Evolutionary conservation across 2,797 vertebrate species (phyloP).

Genomic region (Pyrrhura leucotis): DNA sequence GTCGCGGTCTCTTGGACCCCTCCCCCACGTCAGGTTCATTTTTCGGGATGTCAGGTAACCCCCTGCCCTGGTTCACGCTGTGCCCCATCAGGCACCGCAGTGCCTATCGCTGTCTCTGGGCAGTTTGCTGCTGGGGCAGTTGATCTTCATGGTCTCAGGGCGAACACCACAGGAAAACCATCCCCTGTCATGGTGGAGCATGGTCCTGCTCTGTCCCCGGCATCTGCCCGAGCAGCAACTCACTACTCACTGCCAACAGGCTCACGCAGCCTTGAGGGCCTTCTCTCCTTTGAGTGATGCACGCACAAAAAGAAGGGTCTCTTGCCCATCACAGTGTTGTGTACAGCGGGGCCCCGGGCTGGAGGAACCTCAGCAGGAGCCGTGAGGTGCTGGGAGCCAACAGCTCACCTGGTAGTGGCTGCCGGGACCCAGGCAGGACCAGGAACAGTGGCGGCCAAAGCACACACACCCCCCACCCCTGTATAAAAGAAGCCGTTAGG

Average conservation of each 20-base stretch:
- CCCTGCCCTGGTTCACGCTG: neutral
- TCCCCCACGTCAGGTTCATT: neutral
- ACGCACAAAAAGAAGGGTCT: neutral
- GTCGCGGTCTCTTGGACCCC: no score
- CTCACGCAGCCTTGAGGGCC: neutral
- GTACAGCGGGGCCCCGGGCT: no score
- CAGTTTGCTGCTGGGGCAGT: neutral
- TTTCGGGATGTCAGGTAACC: neutral
- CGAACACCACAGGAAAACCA: neutral
- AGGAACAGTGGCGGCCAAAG: neutral
- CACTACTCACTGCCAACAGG: neutral
- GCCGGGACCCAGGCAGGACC: neutral
- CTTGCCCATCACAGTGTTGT: neutral
- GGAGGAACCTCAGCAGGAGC: neutral
- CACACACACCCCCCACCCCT: no score
- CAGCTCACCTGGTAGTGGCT: neutral
- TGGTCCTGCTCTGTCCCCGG: neutral
- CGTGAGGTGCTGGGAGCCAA: neutral
- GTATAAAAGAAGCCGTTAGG: neutral
- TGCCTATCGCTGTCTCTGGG: neutral
- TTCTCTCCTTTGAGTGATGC: neutral
- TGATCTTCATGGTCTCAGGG: neutral
- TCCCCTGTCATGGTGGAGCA: neutral
- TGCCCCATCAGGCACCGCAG: no score
- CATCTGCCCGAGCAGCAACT: neutral